Conservation (phyloP, 1,140 invertebrate species). For the Drosophila nebulosa region DNA sequence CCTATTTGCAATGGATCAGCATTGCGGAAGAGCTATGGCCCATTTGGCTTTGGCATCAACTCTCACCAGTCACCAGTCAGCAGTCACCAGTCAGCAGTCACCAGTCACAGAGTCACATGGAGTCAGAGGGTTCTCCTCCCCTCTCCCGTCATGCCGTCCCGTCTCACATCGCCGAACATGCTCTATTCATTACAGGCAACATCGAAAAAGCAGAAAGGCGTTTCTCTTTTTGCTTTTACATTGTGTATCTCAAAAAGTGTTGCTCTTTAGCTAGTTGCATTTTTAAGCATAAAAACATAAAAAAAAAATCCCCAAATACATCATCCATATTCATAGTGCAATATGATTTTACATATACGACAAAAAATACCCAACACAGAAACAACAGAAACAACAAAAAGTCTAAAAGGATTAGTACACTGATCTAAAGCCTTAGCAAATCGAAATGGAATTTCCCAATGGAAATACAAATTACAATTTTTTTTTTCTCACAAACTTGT, state of each 20-base stretch:
- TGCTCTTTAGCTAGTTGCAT: constrained; percentile 47
- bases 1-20: constrained; percentile 79
- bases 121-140: neutral
- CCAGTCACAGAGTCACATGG: neutral
- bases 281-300: constrained; percentile 73
- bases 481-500: too few species aligned
- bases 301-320: constrained; percentile 69
- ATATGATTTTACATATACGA: constrained; percentile 70
- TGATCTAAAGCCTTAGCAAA: neutral
- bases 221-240: constrained; percentile 50
- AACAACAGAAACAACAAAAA: constrained; percentile 37
- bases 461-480: too few species aligned
- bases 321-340: constrained; percentile 72
- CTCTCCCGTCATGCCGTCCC: neutral
- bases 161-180: neutral
- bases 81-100: neutral
- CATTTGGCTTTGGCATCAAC: constrained; percentile 53
- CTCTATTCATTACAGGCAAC: constrained; percentile 17
- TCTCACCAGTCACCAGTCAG: constrained; percentile 41
- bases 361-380: constrained; percentile 62
- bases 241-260: constrained; percentile 63
- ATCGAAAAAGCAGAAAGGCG: constrained; percentile 13
- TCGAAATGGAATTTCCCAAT: neutral
- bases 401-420: constrained; percentile 16
- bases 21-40: constrained; percentile 63